These are phyloP conservation scores for Anguilla rostrata DNA, from an alignment of 2,113 vertebrate species.

Conservation along the genomic window DNA sequence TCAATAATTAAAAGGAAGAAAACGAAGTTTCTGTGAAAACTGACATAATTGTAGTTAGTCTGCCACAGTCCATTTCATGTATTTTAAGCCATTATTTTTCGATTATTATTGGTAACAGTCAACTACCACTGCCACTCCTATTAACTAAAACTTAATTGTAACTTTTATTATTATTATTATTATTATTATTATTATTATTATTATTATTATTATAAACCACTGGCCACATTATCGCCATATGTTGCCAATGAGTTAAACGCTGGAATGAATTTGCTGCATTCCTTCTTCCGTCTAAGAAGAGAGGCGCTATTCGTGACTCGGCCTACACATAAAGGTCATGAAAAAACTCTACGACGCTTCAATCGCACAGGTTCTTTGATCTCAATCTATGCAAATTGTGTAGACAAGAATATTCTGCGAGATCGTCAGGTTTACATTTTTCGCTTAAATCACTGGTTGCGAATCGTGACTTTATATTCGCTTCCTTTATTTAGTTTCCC, in stretches of 20 bases:
- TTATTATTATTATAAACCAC: too few relatives aligned
- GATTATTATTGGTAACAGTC: not conserved
- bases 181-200: too few relatives aligned
- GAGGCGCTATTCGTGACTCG: constrained; percentile 2
- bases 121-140: not conserved
- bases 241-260: not conserved
- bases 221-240: too few relatives aligned
- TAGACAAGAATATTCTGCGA: not conserved
- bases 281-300: not conserved
- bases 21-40: not conserved
- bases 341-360: not conserved
- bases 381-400: constrained; percentile 2
- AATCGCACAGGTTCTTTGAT: constrained; percentile 6
- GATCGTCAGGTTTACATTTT: not conserved
- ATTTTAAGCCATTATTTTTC: not conserved
- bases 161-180: too few relatives aligned
- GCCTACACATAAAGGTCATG: not conserved
- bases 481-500: not conserved
- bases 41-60: not conserved
- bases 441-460: not conserved
- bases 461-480: constrained; percentile 13
- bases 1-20: not conserved
- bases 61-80: not conserved
- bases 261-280: not conserved
- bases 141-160: too few relatives aligned